Evolutionary conservation across 2,888 invertebrate genomes (phyloP).

Genomic region (Synanthedon formicaeformis): DNA sequence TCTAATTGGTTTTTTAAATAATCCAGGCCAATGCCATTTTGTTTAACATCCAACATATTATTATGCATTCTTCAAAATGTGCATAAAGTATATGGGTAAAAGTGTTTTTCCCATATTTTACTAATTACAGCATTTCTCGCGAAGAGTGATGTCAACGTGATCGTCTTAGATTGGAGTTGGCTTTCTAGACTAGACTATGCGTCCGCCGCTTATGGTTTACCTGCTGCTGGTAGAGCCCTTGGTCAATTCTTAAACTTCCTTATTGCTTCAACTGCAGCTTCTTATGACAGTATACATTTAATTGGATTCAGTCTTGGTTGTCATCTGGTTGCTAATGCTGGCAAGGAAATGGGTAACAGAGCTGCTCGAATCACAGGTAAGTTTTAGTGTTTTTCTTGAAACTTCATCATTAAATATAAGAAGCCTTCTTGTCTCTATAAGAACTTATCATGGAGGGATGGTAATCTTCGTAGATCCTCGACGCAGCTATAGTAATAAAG

Average conservation of each 20-base stretch:
- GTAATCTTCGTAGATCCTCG: too few species aligned
- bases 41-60: too few species aligned
- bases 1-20: too few species aligned
- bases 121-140: constrained; percentile 28
- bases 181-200: constrained; percentile 31
- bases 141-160: constrained; percentile 41
- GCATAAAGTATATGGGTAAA: too few species aligned
- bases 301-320: constrained; percentile 64
- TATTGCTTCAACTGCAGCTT: constrained; percentile 26
- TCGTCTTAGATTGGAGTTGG: constrained; percentile 49
- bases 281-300: constrained; percentile 38
- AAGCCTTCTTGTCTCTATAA: too few species aligned
- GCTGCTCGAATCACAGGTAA: constrained; percentile 47
- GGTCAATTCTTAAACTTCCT: constrained; percentile 49
- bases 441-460: too few species aligned
- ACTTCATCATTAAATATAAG: too few species aligned
- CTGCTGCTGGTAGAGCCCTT: constrained; percentile 42
- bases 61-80: too few species aligned
- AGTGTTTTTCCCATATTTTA: background rate
- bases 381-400: too few species aligned
- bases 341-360: constrained; percentile 36
- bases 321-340: constrained; percentile 54
- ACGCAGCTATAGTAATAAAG: too few species aligned
- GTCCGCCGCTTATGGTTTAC: constrained; percentile 36
- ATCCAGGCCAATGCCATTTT: too few species aligned